Evolutionary conservation across 2,888 invertebrate species (phyloP), one percentile per base, ranked within the genome.

Genomic region (Scaptomyza flava): DNA sequence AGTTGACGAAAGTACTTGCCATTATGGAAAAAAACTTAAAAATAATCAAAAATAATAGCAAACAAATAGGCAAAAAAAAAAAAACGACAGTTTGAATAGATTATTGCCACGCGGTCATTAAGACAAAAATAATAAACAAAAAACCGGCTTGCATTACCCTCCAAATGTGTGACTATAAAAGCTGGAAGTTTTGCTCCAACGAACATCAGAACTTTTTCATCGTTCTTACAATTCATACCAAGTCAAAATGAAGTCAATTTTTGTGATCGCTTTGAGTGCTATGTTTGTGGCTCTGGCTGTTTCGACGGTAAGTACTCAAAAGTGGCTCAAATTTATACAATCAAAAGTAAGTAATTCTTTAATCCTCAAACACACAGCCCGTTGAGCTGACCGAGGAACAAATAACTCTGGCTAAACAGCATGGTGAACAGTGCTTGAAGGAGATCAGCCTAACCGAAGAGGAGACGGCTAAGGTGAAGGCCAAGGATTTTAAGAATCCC

Each of bases 371-470:
- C 5, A 7, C 36, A 11, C 42, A 90, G 89, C 69, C 77, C 33
- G 0, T 76, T 14, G 68, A 81, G 36, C 61, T 89, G 38, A 79
- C 12, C 43, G 89, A 87, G 0, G 90, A 91, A 6, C 89, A 91
- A 56, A 87, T 84, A 61, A 56, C 58, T 0, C 69, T 84, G 66
- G 85, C 77, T 43, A 81, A 85, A 38, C 47, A 72, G 52, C 53
- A 87, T 46, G 68, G 63, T 2, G 72, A 78, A 1, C 67, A 74
- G 33, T 91, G 91, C 41, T 27, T 70, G 27, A 72, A 76, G 58
- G 70, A 89, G 20, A 48, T 85, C 34, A 70, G 64, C 0, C 62
- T 88, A 3, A 70, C 73, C 45, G 82, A 85, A 12, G 89, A 82
- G 8, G 90, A 85, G 31, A 60, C 68, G 1, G 57, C 54, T 17